Evolutionary conservation across 2,797 vertebrate species (phyloP).

Genomic region (Rhadinocentrus ornatus): DNA sequence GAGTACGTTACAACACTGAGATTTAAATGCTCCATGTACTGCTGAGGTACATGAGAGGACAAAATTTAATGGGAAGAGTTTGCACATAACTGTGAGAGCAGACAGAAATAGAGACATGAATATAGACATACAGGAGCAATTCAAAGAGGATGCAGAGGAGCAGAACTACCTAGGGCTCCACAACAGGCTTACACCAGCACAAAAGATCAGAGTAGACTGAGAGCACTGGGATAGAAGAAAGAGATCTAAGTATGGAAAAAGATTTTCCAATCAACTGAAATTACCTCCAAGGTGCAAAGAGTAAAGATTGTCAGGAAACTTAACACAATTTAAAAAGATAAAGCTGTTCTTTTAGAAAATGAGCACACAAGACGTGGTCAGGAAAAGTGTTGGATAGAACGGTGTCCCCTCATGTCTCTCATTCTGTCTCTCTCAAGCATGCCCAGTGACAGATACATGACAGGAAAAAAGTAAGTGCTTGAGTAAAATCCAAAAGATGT

Average conservation of each 20-base stretch:
- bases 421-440: constrained; percentile 45
- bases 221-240: constrained; percentile 40
- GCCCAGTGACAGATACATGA: constrained; percentile 66
- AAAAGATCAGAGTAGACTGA: constrained; percentile 51
- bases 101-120: constrained; percentile 57
- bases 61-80: constrained; percentile 40
- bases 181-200: constrained; percentile 42
- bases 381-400: constrained; percentile 48
- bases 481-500: constrained; percentile 80
- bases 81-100: constrained; percentile 36
- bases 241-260: constrained; percentile 37
- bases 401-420: constrained; percentile 37
- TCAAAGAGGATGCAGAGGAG: constrained; percentile 57
- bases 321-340: constrained; percentile 17
- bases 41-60: constrained; percentile 47
- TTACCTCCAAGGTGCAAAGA: constrained; percentile 31
- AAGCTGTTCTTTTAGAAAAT: constrained; percentile 33
- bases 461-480: constrained; percentile 77
- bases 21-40: constrained; percentile 49
- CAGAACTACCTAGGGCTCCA: constrained; percentile 50
- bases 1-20: constrained; percentile 68
- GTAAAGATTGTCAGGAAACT: constrained; percentile 18
- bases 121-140: constrained; percentile 49
- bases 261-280: constrained; percentile 30
- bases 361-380: constrained; percentile 29